These are phyloP conservation scores for Ashinkailepas kermadecensis DNA, from an alignment of 2,888 invertebrate species.

Conservation along the genomic window DNA sequence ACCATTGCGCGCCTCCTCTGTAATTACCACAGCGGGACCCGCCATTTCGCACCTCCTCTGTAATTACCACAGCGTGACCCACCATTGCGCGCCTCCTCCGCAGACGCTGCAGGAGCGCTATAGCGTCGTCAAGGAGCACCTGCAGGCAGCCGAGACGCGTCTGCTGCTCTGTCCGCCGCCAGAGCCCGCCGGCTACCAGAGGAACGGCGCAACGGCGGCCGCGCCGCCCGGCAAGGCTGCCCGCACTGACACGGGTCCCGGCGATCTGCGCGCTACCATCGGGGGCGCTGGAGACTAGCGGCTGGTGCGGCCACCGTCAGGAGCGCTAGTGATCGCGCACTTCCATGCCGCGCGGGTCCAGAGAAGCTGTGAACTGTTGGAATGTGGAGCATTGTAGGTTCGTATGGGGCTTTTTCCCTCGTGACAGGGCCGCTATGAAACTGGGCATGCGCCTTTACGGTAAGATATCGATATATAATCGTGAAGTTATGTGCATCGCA, in stretches of 20 bases:
- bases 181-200: neutral
- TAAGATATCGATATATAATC: neutral
- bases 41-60: too few relatives aligned
- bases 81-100: neutral
- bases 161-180: neutral
- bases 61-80: too few relatives aligned
- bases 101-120: slow-evolving; percentile 1
- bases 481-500: neutral
- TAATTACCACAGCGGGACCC: too few relatives aligned
- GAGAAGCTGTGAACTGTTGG: neutral
- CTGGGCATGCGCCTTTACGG: neutral
- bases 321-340: neutral
- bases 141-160: slow-evolving; percentile 1
- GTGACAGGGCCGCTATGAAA: neutral
- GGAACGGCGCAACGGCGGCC: neutral
- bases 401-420: neutral
- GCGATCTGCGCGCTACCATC: slow-evolving; percentile 1
- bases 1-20: too few relatives aligned
- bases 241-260: neutral
- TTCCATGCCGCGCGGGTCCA: neutral
- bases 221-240: neutral
- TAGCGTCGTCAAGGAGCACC: neutral
- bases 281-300: neutral
- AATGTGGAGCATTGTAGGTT: neutral
- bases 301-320: neutral